Evolutionary conservation across 2,797 vertebrate genomes (phyloP), one percentile per base, ranked within the genome.

Genomic region (Amblyopsis hoosieri): DNA sequence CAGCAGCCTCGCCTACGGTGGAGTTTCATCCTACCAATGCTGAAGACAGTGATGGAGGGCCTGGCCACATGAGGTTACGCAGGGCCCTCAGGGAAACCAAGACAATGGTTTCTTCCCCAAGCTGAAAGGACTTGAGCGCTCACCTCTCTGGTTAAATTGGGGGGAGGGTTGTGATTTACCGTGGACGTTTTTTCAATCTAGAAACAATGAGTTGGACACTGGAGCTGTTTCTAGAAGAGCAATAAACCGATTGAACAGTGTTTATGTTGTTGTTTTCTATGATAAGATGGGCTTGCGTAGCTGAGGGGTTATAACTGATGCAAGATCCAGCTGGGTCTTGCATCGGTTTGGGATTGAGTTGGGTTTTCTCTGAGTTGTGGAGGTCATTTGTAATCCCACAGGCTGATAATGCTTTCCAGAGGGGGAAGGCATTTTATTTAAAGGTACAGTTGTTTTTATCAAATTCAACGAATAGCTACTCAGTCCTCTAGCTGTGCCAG

Each of bases 121-220:
- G 73, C 71, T 4, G 63, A 52, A 29, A 63, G 62, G 77, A 15
- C 65, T 1, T 42, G 61, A 54, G 56, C 19, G 45, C 67, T 54
- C 45, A 68, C 85, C 75, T 67, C 31, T 81, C 56, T 45, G 52
- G 52, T 79, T 87, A 83, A 89, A 84, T 76, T 3, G 23, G 23
- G 23, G 83, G 77, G 83, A 61, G 79, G 47, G 66, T 49, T 70
- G 71, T 85, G 81, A 88, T 88, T 90, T 85, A 87, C 83, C 70
- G 71, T 72, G 77, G 72, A 80, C 72, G 81, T 75, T 82, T 72
- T 79, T 89, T 83, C 80, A 69, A 79, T 84, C 79, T 80, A 71
- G 78, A 79, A 87, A 85, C 79, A 87, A 83, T 81, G 78, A 5
- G 12, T 53, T 68, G 71, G 82, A 85, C 83, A 84, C 3, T 64